These are phyloP conservation scores for Aphis craccivora DNA, from an alignment of 1,140 invertebrate species.

Conservation along the genomic window DNA sequence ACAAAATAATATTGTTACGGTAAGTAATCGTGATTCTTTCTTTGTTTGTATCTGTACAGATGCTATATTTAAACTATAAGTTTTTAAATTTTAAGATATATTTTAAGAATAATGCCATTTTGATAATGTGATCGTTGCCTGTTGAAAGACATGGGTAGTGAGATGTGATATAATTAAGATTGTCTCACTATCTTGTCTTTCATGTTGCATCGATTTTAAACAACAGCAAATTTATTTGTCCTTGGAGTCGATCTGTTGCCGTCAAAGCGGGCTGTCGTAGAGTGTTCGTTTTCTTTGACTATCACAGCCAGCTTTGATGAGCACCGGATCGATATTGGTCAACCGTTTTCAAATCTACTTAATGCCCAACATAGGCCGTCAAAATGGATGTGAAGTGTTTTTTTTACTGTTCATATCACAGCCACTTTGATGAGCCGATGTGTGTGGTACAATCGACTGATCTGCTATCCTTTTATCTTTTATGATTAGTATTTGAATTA, in stretches of 20 bases:
- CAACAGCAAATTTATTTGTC: conserved; percentile 30
- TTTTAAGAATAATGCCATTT: neutral
- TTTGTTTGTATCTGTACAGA: neutral
- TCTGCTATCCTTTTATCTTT: neutral
- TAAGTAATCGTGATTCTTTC: conserved; percentile 33
- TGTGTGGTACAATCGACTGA: conserved; percentile 25
- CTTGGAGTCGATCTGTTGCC: conserved; percentile 67
- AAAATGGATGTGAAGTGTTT: conserved; percentile 67
- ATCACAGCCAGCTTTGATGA: conserved; percentile 91
- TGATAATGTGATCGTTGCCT: conserved; percentile 45
- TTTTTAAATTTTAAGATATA: neutral
- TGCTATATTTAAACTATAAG: neutral
- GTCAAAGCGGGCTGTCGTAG: conserved; percentile 83
- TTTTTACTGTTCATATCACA: conserved; percentile 66
- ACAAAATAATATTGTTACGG: conserved; percentile 56
- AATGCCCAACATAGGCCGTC: conserved; percentile 62
- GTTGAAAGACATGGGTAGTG: conserved; percentile 96
- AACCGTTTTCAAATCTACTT: neutral
- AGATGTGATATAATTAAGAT: conserved; percentile 72
- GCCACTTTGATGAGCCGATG: conserved; percentile 69
- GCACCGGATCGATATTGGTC: conserved; percentile 64
- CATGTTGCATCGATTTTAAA: conserved; percentile 67
- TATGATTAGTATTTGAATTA: neutral
- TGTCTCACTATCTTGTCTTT: conserved; percentile 96
- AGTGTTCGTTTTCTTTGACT: conserved; percentile 66